These are phyloP conservation scores for Nebria ingens DNA, from an alignment of 1,140 invertebrate species.

Conservation along the genomic window DNA sequence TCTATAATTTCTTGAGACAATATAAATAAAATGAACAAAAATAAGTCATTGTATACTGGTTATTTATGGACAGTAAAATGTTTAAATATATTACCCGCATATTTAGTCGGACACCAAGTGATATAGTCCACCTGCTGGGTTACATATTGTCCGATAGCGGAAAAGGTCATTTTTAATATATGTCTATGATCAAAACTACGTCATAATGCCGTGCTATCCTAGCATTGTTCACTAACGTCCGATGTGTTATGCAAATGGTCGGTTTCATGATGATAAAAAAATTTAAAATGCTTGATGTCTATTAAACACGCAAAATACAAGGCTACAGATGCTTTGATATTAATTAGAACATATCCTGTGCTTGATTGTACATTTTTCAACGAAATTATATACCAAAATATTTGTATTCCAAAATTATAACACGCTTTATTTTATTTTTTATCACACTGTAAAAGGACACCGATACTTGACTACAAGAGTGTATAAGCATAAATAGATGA, in stretches of 20 bases:
- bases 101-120: too few species aligned
- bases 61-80: too few species aligned
- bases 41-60: too few species aligned
- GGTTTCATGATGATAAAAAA: not conserved
- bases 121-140: not conserved
- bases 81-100: too few species aligned
- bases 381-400: too few species aligned
- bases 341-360: not conserved
- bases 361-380: not conserved
- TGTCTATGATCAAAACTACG: not conserved
- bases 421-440: too few species aligned
- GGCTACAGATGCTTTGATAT: not conserved
- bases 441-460: too few species aligned
- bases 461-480: too few species aligned
- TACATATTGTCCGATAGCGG: not conserved
- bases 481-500: too few species aligned
- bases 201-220: not conserved
- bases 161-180: not conserved
- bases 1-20: too few species aligned
- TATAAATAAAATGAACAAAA: too few species aligned
- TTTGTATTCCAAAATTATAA: too few species aligned
- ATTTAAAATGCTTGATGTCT: not conserved
- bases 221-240: not conserved
- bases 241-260: not conserved
- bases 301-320: not conserved